phyloP scores from a whole-genome alignment of 2,888 invertebrate genomes.

The Caenorhabditis sp. region DNA sequence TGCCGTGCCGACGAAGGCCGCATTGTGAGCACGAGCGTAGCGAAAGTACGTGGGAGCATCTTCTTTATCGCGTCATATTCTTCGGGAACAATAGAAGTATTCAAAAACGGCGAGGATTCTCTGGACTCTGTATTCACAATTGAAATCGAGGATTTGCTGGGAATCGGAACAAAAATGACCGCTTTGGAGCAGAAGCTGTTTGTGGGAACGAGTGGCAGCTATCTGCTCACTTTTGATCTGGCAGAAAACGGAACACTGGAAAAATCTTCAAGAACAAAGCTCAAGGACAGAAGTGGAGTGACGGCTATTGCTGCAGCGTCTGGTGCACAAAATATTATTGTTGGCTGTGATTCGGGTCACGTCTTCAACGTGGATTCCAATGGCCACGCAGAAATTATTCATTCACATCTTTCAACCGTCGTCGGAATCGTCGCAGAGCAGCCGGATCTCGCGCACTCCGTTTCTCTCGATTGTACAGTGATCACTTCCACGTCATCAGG shows the following conservation, averaged over 20 bases:
- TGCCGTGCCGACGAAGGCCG: slow-evolving; percentile 21
- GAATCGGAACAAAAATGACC: slow-evolving; percentile 28
- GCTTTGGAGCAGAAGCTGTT: not conserved
- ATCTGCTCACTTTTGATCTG: slow-evolving; percentile 1
- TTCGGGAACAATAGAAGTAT: slow-evolving; percentile 26
- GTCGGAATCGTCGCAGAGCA: slow-evolving; percentile 27
- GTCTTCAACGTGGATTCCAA: slow-evolving; percentile 1
- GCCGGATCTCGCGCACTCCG: not conserved
- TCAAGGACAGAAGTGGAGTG: slow-evolving; percentile 33
- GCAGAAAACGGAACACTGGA: not conserved
- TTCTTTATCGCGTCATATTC: slow-evolving; percentile 22
- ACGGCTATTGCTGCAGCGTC: slow-evolving; percentile 13
- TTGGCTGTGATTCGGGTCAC: slow-evolving; percentile 44
- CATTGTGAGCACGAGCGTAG: slow-evolving; percentile 9
- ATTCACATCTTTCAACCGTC: slow-evolving; percentile 35
- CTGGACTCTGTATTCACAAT: not conserved
- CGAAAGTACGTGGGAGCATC: not conserved
- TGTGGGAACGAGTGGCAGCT: slow-evolving; percentile 42
- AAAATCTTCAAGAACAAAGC: slow-evolving; percentile 3
- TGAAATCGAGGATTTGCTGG: slow-evolving; percentile 18
- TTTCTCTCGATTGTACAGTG: slow-evolving; percentile 34
- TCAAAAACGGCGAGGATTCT: not conserved
- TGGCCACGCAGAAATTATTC: not conserved
- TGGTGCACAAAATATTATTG: not conserved
- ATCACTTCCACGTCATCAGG: slow-evolving; percentile 1